Evolutionary conservation across 2,888 invertebrate species (phyloP).

Genomic region (Ophion ventricosus): DNA sequence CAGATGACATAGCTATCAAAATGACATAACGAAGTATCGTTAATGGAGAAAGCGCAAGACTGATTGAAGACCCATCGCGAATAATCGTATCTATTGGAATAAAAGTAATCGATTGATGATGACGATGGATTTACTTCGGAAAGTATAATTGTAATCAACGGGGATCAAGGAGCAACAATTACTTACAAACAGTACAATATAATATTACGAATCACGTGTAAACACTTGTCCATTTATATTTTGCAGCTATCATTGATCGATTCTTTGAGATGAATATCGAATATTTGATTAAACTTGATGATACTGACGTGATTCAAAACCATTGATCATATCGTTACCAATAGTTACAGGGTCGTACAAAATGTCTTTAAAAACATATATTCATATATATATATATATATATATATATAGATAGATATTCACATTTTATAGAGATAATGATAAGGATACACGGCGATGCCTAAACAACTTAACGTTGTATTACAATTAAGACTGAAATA

Average conservation of each 20-base stretch:
- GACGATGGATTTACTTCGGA: background rate
- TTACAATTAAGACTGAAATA: conserved; percentile 44
- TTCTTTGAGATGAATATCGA: conserved; percentile 8
- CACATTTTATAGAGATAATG: background rate
- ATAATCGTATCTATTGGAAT: background rate
- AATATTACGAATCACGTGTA: background rate
- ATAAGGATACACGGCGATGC: conserved; percentile 29
- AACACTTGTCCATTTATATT: background rate
- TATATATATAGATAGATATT: conserved; percentile 7
- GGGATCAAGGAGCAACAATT: background rate
- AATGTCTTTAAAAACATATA: background rate
- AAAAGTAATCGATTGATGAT: background rate
- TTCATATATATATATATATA: conserved; percentile 3
- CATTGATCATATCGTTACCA: background rate
- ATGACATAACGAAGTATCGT: conserved; percentile 52
- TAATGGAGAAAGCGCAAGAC: background rate
- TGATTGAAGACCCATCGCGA: conserved; percentile 10
- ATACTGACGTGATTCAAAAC: conserved; percentile 11
- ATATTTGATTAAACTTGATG: conserved; percentile 24
- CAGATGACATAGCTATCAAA: conserved; percentile 65
- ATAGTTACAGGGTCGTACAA: background rate
- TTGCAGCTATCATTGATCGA: conserved; percentile 4
- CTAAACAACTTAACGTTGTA: conserved; percentile 35
- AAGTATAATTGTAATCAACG: background rate
- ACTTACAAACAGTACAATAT: background rate